These are phyloP conservation scores for Tetranychus urticae DNA, from an alignment of 1,140 invertebrate genomes.

Conservation along the genomic window DNA sequence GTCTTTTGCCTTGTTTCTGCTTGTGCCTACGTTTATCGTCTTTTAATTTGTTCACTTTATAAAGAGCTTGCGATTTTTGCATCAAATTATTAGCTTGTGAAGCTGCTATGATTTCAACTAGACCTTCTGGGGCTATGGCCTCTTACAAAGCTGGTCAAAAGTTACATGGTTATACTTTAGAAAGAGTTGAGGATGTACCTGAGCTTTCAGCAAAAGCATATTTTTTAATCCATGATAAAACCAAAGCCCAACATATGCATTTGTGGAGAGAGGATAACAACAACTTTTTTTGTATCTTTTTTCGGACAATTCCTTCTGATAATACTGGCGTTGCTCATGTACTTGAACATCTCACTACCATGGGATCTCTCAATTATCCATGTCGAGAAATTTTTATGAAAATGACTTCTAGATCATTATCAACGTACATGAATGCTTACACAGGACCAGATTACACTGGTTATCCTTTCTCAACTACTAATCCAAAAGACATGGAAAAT, in stretches of 20 bases:
- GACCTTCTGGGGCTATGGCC: background rate
- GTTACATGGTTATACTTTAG: conserved; percentile 17
- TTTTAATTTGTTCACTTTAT: no score
- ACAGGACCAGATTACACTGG: conserved; percentile 75
- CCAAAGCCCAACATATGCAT: conserved; percentile 68
- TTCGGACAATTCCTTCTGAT: conserved; percentile 65
- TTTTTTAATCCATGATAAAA: conserved; percentile 45
- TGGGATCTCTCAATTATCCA: conserved; percentile 57
- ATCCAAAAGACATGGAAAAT: conserved; percentile 46
- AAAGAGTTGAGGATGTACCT: conserved; percentile 22
- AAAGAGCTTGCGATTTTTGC: no score
- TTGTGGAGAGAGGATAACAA: conserved; percentile 65
- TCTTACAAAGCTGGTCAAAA: conserved; percentile 11
- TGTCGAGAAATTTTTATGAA: conserved; percentile 84
- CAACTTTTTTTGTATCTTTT: conserved; percentile 41
- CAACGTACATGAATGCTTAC: conserved; percentile 91
- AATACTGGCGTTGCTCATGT: conserved; percentile 80
- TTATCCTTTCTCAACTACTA: conserved; percentile 83
- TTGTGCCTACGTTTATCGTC: no score
- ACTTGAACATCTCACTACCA: conserved; percentile 68
- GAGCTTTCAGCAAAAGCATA: conserved; percentile 50
- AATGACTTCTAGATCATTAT: conserved; percentile 70
- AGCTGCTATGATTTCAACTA: no score
- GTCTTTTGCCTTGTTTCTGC: no score
- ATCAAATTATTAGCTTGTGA: no score